phyloP scores from a whole-genome alignment of 1,140 invertebrate genomes.

The Drosophila kurseongensis region DNA sequence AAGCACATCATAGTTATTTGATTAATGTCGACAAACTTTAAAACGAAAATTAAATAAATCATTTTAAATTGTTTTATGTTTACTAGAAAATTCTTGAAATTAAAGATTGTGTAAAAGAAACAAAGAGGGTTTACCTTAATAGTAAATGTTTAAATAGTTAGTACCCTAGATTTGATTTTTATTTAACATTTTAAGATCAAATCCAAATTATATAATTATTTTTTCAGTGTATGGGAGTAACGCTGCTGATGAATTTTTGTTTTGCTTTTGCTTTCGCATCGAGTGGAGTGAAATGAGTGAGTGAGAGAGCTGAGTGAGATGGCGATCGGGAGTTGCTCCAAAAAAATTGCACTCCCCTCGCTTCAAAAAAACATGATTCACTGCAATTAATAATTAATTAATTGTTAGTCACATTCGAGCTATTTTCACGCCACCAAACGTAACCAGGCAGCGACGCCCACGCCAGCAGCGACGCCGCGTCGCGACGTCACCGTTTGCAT shows the following conservation, averaged over 20 bases:
- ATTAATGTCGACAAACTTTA: too few species aligned
- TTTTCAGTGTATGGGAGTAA: slow-evolving; percentile 16
- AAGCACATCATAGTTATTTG: too few species aligned
- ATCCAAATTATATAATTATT: neutral
- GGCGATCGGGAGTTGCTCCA: slow-evolving; percentile 29
- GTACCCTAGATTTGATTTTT: too few species aligned
- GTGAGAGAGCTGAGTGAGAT: slow-evolving; percentile 16
- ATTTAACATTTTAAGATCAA: neutral
- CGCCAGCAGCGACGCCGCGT: slow-evolving; percentile 21
- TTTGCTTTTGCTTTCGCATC: slow-evolving; percentile 79
- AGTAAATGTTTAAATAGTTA: too few species aligned
- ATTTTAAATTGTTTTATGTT: too few species aligned
- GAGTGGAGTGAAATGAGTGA: slow-evolving; percentile 69
- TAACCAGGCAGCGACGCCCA: slow-evolving; percentile 28
- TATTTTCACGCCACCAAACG: slow-evolving; percentile 57
- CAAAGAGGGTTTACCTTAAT: too few species aligned
- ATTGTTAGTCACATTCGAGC: slow-evolving; percentile 75
- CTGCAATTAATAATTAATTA: slow-evolving; percentile 69
- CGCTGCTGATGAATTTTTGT: slow-evolving; percentile 65
- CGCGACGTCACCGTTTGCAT: slow-evolving; percentile 55
- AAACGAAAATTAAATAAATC: too few species aligned
- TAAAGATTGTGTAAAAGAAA: too few species aligned
- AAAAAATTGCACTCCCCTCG: slow-evolving; percentile 3
- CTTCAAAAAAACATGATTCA: slow-evolving; percentile 17
- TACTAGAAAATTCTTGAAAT: too few species aligned